A percentile compares a stretch with the other conserved stretches of the same genome.
Conservation (phyloP, 2,888 invertebrate species). For the Vannuccia rotundouncinata region DNA sequence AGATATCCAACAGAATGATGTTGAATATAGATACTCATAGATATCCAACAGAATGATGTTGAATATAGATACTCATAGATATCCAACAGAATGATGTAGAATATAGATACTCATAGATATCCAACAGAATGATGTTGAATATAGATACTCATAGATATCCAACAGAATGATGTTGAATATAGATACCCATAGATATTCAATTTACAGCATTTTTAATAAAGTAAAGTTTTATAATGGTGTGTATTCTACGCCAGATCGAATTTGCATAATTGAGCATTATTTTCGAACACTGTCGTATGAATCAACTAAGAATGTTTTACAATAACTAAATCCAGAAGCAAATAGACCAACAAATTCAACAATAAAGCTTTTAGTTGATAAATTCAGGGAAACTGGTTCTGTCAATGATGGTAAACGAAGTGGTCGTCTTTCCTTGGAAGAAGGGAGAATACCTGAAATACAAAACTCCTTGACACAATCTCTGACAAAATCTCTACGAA, state of each 20-base stretch:
- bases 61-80: no score
- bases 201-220: no score
- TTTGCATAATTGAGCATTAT: background rate
- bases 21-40: no score
- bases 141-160: no score
- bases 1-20: no score
- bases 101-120: no score
- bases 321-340: background rate
- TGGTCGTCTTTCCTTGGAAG: background rate
- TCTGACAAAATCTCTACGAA: background rate
- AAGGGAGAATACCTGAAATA: conserved; percentile 1
- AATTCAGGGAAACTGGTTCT: conserved; percentile 1
- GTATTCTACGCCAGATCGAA: background rate
- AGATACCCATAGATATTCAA: no score
- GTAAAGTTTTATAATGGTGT: no score
- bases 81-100: no score
- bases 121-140: no score
- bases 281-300: background rate
- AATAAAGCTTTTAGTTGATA: background rate
- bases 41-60: no score
- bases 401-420: background rate
- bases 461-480: background rate
- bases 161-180: no score
- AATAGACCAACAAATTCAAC: conserved; percentile 13
- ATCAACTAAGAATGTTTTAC: background rate